Percentiles rank a stretch among this genome's conserved stretches.
Conservation (phyloP, 2,888 invertebrate genomes). For the Drosophila nr. fundita region DNA sequence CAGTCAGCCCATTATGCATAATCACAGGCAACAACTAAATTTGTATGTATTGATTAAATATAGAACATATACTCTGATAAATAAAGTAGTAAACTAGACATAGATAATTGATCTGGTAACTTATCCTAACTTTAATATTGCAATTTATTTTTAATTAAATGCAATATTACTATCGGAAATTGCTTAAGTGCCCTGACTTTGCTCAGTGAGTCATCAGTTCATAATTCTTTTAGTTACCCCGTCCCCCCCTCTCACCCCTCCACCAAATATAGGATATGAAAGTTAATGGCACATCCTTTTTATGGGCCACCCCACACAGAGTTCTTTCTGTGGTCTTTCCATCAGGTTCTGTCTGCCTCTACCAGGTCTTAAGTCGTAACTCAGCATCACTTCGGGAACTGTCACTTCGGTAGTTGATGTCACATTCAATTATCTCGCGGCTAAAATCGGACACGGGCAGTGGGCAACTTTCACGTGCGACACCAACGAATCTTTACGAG, state of each 20-base stretch:
- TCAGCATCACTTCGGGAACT: constrained; percentile 23
- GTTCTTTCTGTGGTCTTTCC: not conserved
- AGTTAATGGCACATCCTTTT: constrained; percentile 15
- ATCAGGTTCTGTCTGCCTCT: not conserved
- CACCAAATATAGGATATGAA: constrained; percentile 1
- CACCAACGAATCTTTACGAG: constrained; percentile 53
- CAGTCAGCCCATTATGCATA: constrained; percentile 1
- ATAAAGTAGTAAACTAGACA: not conserved
- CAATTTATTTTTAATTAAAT: not conserved
- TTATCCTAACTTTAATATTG: not conserved
- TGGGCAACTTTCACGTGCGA: constrained; percentile 37
- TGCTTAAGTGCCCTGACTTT: not conserved
- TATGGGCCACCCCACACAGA: constrained; percentile 22
- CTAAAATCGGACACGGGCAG: constrained; percentile 21
- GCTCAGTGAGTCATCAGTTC: constrained; percentile 6
- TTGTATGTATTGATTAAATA: not conserved
- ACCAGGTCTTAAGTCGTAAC: not conserved
- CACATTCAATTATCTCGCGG: constrained; percentile 32
- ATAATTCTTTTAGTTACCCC: not conserved
- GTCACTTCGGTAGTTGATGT: constrained; percentile 16
- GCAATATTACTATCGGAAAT: not conserved
- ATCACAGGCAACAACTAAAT: not conserved
- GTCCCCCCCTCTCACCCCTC: too few species aligned
- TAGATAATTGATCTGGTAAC: not conserved
- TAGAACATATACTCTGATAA: not conserved